Evolutionary conservation across 2,888 invertebrate genomes (phyloP).

Genomic region (Yponomeuta sedellus): DNA sequence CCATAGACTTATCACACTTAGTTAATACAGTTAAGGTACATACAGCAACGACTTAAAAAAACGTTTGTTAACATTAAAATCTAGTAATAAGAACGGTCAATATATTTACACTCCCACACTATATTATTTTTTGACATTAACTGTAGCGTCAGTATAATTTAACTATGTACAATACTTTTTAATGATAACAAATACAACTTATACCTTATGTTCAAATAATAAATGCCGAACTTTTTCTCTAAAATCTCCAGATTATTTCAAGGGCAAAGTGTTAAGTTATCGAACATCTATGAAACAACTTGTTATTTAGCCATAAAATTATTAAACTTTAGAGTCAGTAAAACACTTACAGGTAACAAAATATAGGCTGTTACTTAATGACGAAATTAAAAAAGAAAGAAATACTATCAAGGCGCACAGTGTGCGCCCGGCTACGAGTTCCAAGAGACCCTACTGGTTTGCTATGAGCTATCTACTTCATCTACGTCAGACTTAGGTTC

Average conservation of each 20-base stretch:
- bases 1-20: conserved; percentile 40
- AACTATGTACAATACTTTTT: conserved; percentile 19
- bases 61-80: conserved; percentile 2
- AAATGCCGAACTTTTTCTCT: conserved; percentile 30
- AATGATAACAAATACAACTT: conserved; percentile 16
- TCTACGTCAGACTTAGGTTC: conserved; percentile 43
- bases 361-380: not conserved
- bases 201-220: conserved; percentile 22
- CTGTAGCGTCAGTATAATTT: conserved; percentile 8
- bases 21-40: conserved; percentile 19
- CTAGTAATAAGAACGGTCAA: not conserved
- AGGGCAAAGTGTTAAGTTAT: not conserved
- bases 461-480: not conserved
- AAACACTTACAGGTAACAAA: not conserved
- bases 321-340: no score
- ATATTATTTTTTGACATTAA: conserved; percentile 5
- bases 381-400: not conserved
- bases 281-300: not conserved
- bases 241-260: not conserved
- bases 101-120: conserved; percentile 11
- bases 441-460: not conserved
- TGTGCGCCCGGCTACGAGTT: no score
- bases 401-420: no score
- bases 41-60: conserved; percentile 4
- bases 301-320: no score